Conservation (phyloP, 2,888 invertebrate species). For the Parochlus steinenii region DNA sequence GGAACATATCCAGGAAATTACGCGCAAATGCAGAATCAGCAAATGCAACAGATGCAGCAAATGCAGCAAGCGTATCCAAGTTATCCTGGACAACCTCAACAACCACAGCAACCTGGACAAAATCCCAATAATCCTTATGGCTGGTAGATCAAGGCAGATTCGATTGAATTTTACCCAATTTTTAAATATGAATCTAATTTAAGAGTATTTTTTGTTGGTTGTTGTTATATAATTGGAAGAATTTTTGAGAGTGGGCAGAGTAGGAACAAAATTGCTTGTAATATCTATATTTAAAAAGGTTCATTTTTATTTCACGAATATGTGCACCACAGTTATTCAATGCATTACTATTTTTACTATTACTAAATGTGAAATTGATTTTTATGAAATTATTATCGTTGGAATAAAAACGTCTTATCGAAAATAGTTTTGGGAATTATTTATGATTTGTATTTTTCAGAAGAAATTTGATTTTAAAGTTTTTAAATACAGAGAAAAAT, state of each 20-base stretch:
- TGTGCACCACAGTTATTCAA: too few species aligned
- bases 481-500: background rate
- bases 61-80: background rate
- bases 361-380: too few species aligned
- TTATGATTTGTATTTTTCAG: background rate
- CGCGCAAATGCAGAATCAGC: slow-evolving; percentile 23
- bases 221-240: too few species aligned
- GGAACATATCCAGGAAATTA: slow-evolving; percentile 30
- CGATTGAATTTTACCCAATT: background rate
- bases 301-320: too few species aligned
- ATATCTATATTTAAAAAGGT: too few species aligned
- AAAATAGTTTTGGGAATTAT: background rate
- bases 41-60: slow-evolving; percentile 1
- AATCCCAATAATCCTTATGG: slow-evolving; percentile 10
- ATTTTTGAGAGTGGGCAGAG: too few species aligned
- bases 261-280: too few species aligned
- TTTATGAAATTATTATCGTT: too few species aligned
- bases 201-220: too few species aligned
- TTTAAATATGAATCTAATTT: too few species aligned
- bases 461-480: background rate
- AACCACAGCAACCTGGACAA: slow-evolving; percentile 14
- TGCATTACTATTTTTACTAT: too few species aligned
- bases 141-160: background rate
- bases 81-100: slow-evolving; percentile 16
- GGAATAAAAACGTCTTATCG: background rate